Base-by-base conservation (phyloP, 2,797 vertebrate genomes). In the Novumbra hubbsi region DNA sequence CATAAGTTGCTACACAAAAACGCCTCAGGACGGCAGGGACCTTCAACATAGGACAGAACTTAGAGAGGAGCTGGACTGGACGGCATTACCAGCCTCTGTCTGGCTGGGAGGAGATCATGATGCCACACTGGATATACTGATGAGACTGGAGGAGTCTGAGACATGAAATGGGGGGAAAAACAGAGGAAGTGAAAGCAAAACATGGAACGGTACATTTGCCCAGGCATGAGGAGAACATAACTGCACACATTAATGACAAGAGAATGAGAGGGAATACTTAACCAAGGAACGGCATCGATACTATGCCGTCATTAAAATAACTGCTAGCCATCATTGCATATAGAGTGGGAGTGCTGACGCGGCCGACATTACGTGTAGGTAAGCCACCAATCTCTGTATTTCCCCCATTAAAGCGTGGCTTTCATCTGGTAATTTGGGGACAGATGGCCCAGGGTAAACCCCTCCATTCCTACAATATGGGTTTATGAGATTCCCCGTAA, bases 401-500 rank as follows among this genome's bases (percentile, higher is more conserved):
- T 63, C 38, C 15, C 15, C 66, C 30, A 30, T 69, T 16, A 75
- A 72, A 68, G 16, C 34, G 55, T 65, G 63, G 24, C n/a, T 66
- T 27, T 50, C 57, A 73, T 81, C 66, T 80, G 76, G 79, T 84
- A 78, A 87, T 85, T 84, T 76, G 71, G 77, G 12, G 78, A 83
- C 90, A 92, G 86, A 88, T 90, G 88, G 86, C 50, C 41, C 38
- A 73, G 63, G 67, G 80, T 81, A 86, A 80, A 88, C 76, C 71
- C 78, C 80, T 83, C 80, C 82, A 85, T 87, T 90, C 81, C 55
- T 69, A 68, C 84, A 77, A 85, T 86, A 86, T 84, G 83, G 80
- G 70, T 92, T 88, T 91, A 91, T 81, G 85, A 90, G 89, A 77
- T 82, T 86, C 79, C 27, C 17, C 68, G 32, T 50, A 38, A 65